Evolutionary conservation across 2,113 vertebrate genomes (phyloP).

Genomic region (Puffinus mauretanicus): DNA sequence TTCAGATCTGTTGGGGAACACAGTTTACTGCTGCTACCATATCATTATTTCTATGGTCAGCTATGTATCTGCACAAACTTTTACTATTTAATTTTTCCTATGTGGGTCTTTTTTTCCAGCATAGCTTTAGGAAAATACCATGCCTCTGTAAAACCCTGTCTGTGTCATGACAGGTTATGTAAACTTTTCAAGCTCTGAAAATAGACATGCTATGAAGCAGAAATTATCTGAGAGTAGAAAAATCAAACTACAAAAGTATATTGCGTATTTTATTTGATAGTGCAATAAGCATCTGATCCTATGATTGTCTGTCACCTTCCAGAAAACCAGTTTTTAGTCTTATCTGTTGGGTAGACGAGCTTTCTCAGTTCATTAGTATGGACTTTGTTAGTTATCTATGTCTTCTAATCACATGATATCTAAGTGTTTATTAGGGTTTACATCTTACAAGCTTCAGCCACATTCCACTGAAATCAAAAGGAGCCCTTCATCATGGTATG

Average conservation of each 20-base stretch:
- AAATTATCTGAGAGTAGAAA: neutral
- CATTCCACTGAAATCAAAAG: neutral
- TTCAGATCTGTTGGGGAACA: neutral
- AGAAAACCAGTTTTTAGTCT: neutral
- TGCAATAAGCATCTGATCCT: neutral
- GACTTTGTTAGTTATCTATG: neutral
- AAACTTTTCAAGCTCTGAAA: neutral
- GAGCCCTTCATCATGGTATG: neutral
- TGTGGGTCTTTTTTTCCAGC: neutral
- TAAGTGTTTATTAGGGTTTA: neutral
- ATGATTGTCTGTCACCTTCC: neutral
- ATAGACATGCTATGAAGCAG: neutral
- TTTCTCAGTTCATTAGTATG: neutral
- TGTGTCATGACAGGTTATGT: neutral
- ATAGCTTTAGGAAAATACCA: neutral
- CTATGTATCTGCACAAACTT: neutral
- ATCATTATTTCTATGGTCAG: neutral
- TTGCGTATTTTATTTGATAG: neutral
- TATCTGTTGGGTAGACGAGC: neutral
- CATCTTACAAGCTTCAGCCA: neutral
- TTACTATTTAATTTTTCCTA: neutral
- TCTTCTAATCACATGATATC: neutral
- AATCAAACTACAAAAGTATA: neutral
- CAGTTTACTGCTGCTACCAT: neutral
- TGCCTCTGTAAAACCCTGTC: neutral